These are phyloP conservation scores for Stigmatopora argus DNA, from an alignment of 2,113 vertebrate genomes.

Conservation along the genomic window DNA sequence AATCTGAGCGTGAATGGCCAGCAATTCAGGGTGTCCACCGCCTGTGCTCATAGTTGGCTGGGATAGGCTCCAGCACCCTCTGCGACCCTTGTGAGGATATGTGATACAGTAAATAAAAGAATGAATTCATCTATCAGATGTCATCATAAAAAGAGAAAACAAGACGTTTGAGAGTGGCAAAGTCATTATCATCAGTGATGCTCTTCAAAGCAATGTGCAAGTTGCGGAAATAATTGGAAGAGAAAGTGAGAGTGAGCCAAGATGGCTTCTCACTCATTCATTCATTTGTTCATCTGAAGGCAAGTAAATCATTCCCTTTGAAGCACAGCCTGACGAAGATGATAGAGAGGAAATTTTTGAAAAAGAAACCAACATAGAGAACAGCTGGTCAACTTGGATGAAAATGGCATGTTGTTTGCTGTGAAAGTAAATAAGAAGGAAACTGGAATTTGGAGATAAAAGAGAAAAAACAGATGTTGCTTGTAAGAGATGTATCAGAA, in stretches of 20 bases:
- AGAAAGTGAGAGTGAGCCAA: not conserved
- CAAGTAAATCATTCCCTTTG: conserved; percentile 67
- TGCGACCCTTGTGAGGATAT: no score
- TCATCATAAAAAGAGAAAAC: conserved; percentile 10
- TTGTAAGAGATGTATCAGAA: not conserved
- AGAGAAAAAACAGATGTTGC: conserved; percentile 52
- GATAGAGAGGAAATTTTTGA: conserved; percentile 34
- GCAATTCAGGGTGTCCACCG: no score
- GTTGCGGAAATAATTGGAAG: conserved; percentile 18
- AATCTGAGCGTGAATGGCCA: no score
- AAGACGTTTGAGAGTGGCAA: not conserved
- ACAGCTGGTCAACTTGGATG: conserved; percentile 61
- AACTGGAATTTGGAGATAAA: conserved; percentile 34
- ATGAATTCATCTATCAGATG: not conserved
- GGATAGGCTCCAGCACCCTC: no score
- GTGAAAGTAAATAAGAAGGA: conserved; percentile 37
- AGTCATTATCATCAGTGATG: conserved; percentile 7
- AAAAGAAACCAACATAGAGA: conserved; percentile 54
- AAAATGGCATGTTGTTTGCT: conserved; percentile 55
- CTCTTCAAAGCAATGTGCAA: conserved; percentile 18
- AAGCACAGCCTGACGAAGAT: conserved; percentile 50
- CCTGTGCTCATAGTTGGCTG: no score
- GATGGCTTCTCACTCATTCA: conserved; percentile 18
- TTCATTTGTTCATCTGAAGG: conserved; percentile 51
- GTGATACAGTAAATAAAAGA: not conserved